Conservation (phyloP, 2,888 invertebrate genomes). For the Cetonia aurata region DNA sequence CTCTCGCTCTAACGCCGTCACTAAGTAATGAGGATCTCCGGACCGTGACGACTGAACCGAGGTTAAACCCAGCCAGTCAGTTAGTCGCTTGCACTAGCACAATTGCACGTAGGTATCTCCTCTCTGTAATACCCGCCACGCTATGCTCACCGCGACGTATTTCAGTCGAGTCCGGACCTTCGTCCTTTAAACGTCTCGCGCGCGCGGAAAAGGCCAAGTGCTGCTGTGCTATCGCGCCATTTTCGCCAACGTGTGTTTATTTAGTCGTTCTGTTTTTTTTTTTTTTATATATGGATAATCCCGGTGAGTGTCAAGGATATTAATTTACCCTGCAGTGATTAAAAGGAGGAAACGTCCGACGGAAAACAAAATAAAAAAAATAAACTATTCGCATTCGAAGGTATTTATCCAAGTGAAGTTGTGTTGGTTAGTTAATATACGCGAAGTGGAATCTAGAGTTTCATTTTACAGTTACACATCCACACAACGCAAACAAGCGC, state of each 20-base stretch:
- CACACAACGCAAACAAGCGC: neutral
- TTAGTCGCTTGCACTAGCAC: constrained; percentile 34
- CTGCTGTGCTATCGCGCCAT: too few relatives aligned
- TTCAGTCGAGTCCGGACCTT: constrained; percentile 45
- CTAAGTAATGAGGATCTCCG: constrained; percentile 39
- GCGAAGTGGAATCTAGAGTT: constrained; percentile 40
- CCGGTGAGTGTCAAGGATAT: too few relatives aligned
- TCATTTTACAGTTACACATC: constrained; percentile 37
- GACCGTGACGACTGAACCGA: constrained; percentile 39
- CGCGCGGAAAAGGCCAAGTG: neutral
- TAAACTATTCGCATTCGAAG: neutral
- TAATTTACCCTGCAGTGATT: too few relatives aligned
- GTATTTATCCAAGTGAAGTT: constrained; percentile 29
- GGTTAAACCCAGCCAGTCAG: constrained; percentile 34
- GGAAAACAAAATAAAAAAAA: too few relatives aligned
- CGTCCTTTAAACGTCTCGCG: constrained; percentile 34
- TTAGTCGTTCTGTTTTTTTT: too few relatives aligned
- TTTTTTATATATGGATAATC: too few relatives aligned
- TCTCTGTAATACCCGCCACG: too few relatives aligned
- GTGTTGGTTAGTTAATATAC: constrained; percentile 18
- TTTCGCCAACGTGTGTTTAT: constrained; percentile 15
- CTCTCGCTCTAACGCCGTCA: constrained; percentile 8
- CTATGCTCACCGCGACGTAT: neutral
- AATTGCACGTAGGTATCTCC: constrained; percentile 11
- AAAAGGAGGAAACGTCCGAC: too few relatives aligned